These are phyloP conservation scores for Pentalonia nigronervosa DNA, from an alignment of 1,140 invertebrate genomes.

Conservation along the genomic window DNA sequence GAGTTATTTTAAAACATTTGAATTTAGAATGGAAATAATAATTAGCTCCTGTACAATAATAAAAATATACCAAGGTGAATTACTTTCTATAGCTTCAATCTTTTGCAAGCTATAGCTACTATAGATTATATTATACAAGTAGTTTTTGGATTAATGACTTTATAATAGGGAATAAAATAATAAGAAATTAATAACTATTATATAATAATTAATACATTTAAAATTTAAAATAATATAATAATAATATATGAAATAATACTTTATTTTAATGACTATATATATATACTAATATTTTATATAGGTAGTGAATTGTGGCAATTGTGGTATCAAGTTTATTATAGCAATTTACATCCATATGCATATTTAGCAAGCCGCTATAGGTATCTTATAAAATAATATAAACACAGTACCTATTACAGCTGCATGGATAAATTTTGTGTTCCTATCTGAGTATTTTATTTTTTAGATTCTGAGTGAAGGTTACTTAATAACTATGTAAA, in stretches of 20 bases:
- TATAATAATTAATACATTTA: neutral
- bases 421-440: neutral
- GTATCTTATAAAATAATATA: neutral
- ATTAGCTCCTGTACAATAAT: neutral
- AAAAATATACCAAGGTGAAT: constrained; percentile 5
- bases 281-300: neutral
- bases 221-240: neutral
- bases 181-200: neutral
- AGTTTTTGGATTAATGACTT: neutral
- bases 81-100: neutral
- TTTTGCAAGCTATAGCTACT: neutral
- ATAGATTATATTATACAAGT: neutral
- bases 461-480: neutral
- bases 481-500: neutral
- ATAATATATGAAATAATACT: neutral
- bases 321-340: no score
- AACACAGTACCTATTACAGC: neutral
- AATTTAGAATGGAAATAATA: neutral
- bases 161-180: neutral
- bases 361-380: neutral
- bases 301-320: no score
- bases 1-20: neutral
- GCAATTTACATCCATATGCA: neutral
- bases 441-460: neutral
- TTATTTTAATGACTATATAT: neutral